Evolutionary conservation across 2,113 vertebrate species (phyloP).

Genomic region (Malaclemys terrapin): DNA sequence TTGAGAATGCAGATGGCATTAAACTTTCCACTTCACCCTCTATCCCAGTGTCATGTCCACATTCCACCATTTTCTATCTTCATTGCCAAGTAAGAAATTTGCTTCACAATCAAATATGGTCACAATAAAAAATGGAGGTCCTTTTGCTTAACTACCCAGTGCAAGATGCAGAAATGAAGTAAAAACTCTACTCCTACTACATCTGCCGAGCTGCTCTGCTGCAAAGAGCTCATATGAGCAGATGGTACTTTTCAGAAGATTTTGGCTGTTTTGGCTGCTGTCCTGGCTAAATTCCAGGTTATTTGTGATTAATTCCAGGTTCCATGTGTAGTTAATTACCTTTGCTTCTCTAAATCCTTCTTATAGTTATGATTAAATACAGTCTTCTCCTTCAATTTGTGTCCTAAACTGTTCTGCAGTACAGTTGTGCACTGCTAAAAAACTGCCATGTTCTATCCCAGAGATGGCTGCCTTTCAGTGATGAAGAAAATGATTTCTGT

Average conservation of each 20-base stretch:
- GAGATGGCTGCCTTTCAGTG: background rate
- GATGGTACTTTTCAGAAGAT: background rate
- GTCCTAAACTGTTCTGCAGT: background rate
- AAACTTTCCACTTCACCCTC: background rate
- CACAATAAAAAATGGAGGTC: background rate
- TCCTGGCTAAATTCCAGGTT: background rate
- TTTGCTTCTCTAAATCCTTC: background rate
- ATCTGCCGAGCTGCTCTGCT: background rate
- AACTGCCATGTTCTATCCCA: background rate
- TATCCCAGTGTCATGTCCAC: background rate
- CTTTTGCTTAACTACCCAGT: background rate
- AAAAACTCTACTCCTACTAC: background rate
- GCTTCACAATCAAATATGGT: background rate
- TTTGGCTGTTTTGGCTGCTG: background rate
- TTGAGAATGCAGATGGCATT: background rate
- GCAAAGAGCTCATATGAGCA: background rate
- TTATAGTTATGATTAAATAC: background rate
- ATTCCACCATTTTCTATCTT: background rate
- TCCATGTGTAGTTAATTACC: background rate
- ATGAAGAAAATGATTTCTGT: background rate
- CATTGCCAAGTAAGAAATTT: background rate
- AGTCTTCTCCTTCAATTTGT: background rate
- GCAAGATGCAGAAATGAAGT: background rate
- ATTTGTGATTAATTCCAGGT: background rate
- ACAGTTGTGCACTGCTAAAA: background rate